Conservation (phyloP, 2,888 invertebrate genomes). For the Alviniconcha strummeri region DNA sequence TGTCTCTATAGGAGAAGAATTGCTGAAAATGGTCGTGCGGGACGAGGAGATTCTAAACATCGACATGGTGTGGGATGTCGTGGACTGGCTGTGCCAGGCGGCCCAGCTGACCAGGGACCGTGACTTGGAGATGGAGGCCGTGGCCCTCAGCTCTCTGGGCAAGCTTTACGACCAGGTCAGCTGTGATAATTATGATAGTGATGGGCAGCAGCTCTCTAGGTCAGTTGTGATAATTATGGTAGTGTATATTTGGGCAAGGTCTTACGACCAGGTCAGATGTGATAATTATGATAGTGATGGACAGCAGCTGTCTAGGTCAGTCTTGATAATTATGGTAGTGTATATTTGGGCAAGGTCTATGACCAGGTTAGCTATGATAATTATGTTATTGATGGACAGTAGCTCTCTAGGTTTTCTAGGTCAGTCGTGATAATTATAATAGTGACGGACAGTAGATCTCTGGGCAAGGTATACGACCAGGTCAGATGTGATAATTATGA, state of each 20-base stretch:
- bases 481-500: too few species aligned
- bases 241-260: too few species aligned
- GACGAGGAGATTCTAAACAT: constrained; percentile 56
- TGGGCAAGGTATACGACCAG: too few species aligned
- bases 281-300: too few species aligned
- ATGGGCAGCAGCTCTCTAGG: not conserved
- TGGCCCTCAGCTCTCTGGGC: constrained; percentile 9
- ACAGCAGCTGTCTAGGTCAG: too few species aligned
- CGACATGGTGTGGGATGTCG: constrained; percentile 55
- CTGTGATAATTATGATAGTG: not conserved
- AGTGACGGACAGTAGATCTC: too few species aligned
- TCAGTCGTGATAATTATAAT: too few species aligned
- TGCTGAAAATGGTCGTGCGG: constrained; percentile 42
- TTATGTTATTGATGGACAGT: not conserved
- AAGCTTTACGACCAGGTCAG: not conserved
- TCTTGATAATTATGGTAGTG: too few species aligned
- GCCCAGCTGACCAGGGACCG: constrained; percentile 45
- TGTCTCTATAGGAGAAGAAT: constrained; percentile 45
- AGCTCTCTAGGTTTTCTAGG: not conserved
- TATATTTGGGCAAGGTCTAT: not conserved
- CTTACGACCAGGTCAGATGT: too few species aligned
- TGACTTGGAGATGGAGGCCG: constrained; percentile 51
- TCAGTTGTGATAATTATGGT: not conserved
- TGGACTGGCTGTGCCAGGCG: constrained; percentile 55
- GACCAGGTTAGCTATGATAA: not conserved